Evolutionary conservation across 2,888 invertebrate genomes (phyloP).

Genomic region (Andrena haemorrhoa): DNA sequence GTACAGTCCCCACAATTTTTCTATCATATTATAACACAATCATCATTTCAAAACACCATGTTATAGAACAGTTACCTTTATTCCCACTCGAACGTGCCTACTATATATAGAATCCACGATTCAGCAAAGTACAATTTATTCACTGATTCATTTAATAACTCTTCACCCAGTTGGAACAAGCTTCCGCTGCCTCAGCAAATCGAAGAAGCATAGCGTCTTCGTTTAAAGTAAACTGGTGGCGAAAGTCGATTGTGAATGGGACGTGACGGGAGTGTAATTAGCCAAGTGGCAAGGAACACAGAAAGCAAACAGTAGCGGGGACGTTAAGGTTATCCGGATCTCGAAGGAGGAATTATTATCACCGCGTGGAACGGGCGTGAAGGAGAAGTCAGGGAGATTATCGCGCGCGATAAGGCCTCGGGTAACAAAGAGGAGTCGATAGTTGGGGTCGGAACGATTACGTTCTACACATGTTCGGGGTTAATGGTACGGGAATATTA

Average conservation of each 20-base stretch:
- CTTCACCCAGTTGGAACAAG: too few species aligned
- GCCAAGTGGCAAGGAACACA: background rate
- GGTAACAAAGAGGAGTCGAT: conserved; percentile 8
- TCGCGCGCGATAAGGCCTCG: conserved; percentile 36
- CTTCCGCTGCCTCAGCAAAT: too few species aligned
- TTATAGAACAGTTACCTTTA: too few species aligned
- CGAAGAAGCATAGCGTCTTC: too few species aligned
- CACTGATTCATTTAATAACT: too few species aligned
- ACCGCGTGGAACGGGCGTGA: conserved; percentile 6
- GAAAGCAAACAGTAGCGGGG: conserved; percentile 9
- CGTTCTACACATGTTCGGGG: conserved; percentile 75
- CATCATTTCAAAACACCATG: too few species aligned
- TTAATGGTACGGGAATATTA: conserved; percentile 81
- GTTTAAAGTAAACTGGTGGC: too few species aligned
- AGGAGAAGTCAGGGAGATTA: conserved; percentile 42
- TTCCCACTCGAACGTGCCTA: too few species aligned
- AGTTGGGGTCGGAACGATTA: conserved; percentile 68
- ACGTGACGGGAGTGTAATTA: background rate
- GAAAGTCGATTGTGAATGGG: background rate
- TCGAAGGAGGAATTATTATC: conserved; percentile 29
- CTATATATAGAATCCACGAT: too few species aligned
- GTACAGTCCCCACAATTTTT: too few species aligned
- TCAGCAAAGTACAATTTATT: too few species aligned
- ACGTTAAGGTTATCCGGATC: conserved; percentile 5
- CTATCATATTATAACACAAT: too few species aligned